These are phyloP conservation scores for Fundulus diaphanus DNA, from an alignment of 2,797 vertebrate species.

Conservation along the genomic window DNA sequence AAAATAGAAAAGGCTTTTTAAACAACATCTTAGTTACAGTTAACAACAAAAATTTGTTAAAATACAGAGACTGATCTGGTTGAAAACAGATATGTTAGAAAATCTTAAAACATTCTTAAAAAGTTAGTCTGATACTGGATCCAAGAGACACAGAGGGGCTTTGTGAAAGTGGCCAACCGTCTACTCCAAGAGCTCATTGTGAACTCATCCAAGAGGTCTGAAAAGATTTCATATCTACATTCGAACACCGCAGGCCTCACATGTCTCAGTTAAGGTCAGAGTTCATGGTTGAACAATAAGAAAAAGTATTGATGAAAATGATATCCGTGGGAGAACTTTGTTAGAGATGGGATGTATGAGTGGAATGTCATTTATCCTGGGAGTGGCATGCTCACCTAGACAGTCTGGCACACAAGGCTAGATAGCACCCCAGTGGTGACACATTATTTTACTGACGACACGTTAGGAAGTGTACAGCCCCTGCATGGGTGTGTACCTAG, in stretches of 20 bases:
- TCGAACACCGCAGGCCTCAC: neutral
- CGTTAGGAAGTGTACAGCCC: too few relatives aligned
- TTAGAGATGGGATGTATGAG: too few relatives aligned
- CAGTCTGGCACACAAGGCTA: too few relatives aligned
- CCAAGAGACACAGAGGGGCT: neutral
- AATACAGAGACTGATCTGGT: neutral
- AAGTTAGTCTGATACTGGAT: neutral
- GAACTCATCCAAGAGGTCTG: neutral
- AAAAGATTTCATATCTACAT: neutral
- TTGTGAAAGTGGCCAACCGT: neutral
- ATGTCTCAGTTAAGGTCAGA: too few relatives aligned
- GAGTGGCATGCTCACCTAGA: too few relatives aligned
- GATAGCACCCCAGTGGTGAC: too few relatives aligned
- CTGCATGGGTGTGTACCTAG: too few relatives aligned
- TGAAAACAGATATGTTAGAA: neutral
- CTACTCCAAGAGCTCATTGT: neutral
- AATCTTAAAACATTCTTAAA: neutral
- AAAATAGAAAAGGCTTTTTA: too few relatives aligned
- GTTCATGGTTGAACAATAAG: too few relatives aligned
- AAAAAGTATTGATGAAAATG: neutral
- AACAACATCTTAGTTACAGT: neutral
- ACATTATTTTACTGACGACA: too few relatives aligned
- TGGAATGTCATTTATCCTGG: too few relatives aligned
- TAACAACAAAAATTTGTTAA: neutral
- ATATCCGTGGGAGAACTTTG: neutral